Base-by-base conservation (phyloP, 2,888 invertebrate species). In the Drosophila algonquin region DNA sequence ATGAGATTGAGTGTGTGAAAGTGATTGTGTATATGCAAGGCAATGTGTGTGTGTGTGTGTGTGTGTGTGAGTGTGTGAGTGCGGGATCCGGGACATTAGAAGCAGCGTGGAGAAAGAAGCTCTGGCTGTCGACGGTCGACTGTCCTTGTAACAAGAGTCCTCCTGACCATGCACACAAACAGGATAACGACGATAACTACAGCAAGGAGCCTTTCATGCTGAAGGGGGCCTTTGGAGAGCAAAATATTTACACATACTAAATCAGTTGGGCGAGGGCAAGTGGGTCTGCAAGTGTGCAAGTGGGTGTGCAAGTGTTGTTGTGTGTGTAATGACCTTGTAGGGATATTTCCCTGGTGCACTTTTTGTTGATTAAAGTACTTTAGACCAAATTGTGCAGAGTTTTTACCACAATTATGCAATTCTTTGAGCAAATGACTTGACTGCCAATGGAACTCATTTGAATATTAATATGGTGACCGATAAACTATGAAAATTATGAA, bases 191-290 rank as follows among this genome's bases (percentile, higher is more conserved):
- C 63, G 60, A 72, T 61, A 67, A 63, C 79, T 48, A 54, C 58
- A 62, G 47, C 54, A 30, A 57, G 57, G 55, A 59, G 55, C 73
- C 76, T 65, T 76, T 69, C 79, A 69, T 71, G 81, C 65, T 83
- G 71, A 67, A 80, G 75, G 65, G 65, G 53, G 67, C 83, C 73
- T 63, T 71, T 81, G 68, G 68, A 76, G 76, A 84, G 85, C 80
- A 84, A 87, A 79, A 89, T 89, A 87, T 89, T 84, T 87, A 81
- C 85, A 85, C 89, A 87, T 75, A 81, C 81, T 85, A 79, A 87
- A 85, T 89, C 89, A 79, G 87, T 59, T 74, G 54, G 53, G 30
- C 56, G 58, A 51, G 56, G 24, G 24, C 64, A 44, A 14, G 46
- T 47, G 35, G 35, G 21, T 54, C 10, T 45, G 52, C 40, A 24